A percentile compares a stretch with the other conserved stretches of the same genome.
Evolutionary conservation across 2,797 vertebrate species (phyloP).

Genomic region (Cyclopterus lumpus): DNA sequence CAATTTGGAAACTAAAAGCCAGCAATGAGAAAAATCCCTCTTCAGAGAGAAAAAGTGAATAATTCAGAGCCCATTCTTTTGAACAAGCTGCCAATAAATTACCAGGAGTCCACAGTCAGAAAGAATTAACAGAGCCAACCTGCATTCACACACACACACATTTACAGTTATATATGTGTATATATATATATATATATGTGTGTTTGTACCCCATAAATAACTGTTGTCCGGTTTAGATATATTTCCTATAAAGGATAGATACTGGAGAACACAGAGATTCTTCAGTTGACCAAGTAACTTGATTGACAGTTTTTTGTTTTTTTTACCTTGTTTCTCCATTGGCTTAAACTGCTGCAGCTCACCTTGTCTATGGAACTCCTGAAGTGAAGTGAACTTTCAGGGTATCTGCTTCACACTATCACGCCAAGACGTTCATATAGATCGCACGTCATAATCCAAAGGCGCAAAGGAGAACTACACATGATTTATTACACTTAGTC

Average conservation of each 20-base stretch:
- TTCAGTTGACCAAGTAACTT: too few relatives aligned
- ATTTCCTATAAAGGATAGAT: neutral
- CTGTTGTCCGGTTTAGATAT: too few relatives aligned
- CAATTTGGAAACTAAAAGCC: slow-evolving; percentile 53
- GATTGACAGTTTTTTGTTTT: too few relatives aligned
- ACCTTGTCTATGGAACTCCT: neutral
- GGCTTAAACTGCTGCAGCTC: neutral
- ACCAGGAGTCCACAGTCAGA: slow-evolving; percentile 36
- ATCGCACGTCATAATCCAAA: neutral
- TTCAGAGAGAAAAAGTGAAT: slow-evolving; percentile 48
- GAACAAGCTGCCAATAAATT: slow-evolving; percentile 66
- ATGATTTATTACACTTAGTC: neutral
- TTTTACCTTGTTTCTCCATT: too few relatives aligned
- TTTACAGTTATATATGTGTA: neutral
- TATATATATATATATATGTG: too few relatives aligned
- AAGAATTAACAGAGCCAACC: slow-evolving; percentile 25
- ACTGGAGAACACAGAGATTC: too few relatives aligned
- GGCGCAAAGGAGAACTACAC: neutral
- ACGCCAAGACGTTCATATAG: neutral
- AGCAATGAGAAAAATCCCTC: slow-evolving; percentile 23
- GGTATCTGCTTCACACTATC: neutral
- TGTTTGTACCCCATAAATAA: too few relatives aligned
- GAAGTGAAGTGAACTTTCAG: neutral
- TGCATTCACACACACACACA: slow-evolving; percentile 15
- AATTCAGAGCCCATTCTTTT: slow-evolving; percentile 55